Evolutionary conservation across 1,140 invertebrate species (phyloP), one percentile per base, ranked within the genome.

Genomic region (Ceratina australensis): DNA sequence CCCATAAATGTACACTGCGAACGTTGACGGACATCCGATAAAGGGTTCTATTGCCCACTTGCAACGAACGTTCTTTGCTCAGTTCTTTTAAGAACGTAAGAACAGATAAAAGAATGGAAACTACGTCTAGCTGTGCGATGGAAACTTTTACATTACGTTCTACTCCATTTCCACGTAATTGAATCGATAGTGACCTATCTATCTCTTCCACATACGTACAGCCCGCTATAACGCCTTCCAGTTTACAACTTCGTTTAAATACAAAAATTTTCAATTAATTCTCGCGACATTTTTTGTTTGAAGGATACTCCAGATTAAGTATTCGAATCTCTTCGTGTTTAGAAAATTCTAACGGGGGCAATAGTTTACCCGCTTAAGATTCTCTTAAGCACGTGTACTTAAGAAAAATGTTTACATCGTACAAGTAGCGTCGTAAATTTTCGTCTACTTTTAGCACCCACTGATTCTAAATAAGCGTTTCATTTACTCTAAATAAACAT

Each of bases 121-220:
- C 3, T 42, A 42, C 33, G n/a, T n/a, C n/a, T n/a, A n/a, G n/a
- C n/a, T n/a, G n/a, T n/a, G 33, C 33, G 33, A 42, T 10, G 5
- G 33, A 10, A 10, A 42, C 2, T 42, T 42, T 10, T 5, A 42
- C 10, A 8, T 26, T 2, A 13, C 22, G 20, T 49, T 59, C 24
- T 7, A 15, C 26, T 26, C 2, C 22, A 22, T 50, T 76, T 61
- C 73, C 20, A 15, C 16, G 73, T 50, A 76, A 24, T 20, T 16
- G 20, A 24, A 76, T 76, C 73, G 56, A 69, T 76, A 60, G 33
- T 10, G 33, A 10, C 7, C 33, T 42, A 42, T 42, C 5, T 42
- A 10, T 42, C 2, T 42, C 7, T 7, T 10, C 10, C 33, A 8
- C 5, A 10, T 8, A 42, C 33, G 10, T 42, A 7, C 0, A 42